Conservation (phyloP, 2,888 invertebrate species). For the Xestia c-nigrum region DNA sequence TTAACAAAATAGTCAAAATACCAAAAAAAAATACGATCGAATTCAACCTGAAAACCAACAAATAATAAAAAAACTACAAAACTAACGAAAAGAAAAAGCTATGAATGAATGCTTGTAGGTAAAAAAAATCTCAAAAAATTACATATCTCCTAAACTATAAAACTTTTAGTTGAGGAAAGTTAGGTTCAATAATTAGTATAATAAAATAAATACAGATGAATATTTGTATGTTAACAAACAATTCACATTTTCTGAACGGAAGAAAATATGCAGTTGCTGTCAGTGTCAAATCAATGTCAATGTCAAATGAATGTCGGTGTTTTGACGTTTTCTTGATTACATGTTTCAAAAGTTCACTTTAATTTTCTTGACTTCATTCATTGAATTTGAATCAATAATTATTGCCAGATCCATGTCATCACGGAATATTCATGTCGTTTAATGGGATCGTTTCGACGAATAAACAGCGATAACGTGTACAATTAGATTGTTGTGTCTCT, state of each 20-base stretch:
- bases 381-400: conserved; percentile 19
- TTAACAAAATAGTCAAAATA: too few species aligned
- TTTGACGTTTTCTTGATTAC: conserved; percentile 29
- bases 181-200: too few species aligned
- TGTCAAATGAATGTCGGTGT: conserved; percentile 26
- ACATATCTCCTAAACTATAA: too few species aligned
- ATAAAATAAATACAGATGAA: too few species aligned
- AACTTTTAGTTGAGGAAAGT: too few species aligned
- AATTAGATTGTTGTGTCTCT: conserved; percentile 11
- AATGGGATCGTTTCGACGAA: conserved; percentile 26
- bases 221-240: background rate
- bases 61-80: too few species aligned
- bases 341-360: conserved; percentile 24
- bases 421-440: conserved; percentile 16
- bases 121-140: too few species aligned
- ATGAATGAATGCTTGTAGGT: too few species aligned
- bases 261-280: background rate
- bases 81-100: too few species aligned
- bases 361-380: background rate
- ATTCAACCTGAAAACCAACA: too few species aligned
- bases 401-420: conserved; percentile 32
- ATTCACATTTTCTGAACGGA: conserved; percentile 23
- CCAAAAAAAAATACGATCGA: too few species aligned
- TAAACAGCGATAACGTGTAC: conserved; percentile 47
- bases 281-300: conserved; percentile 26